Evolutionary conservation across 2,888 invertebrate species (phyloP).

Genomic region (Caenorhabditis sp.): DNA sequence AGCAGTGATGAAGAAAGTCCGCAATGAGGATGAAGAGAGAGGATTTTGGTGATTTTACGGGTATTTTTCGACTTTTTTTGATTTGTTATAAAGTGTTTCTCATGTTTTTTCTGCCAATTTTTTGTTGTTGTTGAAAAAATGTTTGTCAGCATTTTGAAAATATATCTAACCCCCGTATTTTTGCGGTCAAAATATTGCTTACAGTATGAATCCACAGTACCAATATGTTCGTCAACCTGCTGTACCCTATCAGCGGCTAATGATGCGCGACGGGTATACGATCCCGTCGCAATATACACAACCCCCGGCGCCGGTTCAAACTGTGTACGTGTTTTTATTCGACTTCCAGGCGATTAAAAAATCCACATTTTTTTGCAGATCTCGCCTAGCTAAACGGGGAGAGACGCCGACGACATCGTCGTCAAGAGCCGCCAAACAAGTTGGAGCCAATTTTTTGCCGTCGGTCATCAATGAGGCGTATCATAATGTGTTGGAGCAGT

Average conservation of each 20-base stretch:
- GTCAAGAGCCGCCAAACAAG: constrained; percentile 33
- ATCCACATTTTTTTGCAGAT: neutral
- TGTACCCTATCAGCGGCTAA: neutral
- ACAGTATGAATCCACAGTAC: neutral
- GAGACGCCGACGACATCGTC: neutral
- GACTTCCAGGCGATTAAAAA: no score
- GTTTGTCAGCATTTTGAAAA: no score
- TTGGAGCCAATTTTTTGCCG: constrained; percentile 29
- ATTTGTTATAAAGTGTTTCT: neutral
- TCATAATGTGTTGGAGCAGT: constrained; percentile 34
- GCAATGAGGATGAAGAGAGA: neutral
- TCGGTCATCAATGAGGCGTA: constrained; percentile 37
- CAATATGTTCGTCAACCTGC: neutral
- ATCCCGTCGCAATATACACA: constrained; percentile 3
- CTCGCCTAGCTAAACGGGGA: neutral
- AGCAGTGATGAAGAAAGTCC: constrained; percentile 56
- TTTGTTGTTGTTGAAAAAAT: no score
- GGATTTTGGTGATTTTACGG: neutral
- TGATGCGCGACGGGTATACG: constrained; percentile 2
- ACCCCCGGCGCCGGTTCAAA: neutral
- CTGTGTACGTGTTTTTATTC: neutral
- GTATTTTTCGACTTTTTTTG: neutral
- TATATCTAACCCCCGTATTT: neutral
- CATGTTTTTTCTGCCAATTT: no score
- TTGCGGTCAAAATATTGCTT: neutral